These are phyloP conservation scores for Temnothorax unifasciatus DNA, from an alignment of 2,888 invertebrate genomes.

Conservation along the genomic window DNA sequence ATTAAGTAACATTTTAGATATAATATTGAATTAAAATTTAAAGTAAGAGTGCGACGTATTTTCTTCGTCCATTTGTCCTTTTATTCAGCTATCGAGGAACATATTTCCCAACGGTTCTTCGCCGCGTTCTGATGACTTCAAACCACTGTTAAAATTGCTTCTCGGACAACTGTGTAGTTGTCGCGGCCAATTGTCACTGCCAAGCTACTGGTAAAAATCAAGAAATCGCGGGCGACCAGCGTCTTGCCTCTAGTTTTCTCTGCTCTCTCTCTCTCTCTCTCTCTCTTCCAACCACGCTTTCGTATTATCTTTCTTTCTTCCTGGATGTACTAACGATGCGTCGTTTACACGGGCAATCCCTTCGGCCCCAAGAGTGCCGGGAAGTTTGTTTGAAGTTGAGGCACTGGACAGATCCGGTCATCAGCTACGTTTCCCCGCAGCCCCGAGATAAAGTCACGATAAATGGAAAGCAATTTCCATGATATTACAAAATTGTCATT, in stretches of 20 bases:
- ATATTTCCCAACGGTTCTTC: slow-evolving; percentile 15
- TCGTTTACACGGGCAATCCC: slow-evolving; percentile 77
- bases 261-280: not conserved
- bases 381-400: slow-evolving; percentile 78
- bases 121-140: slow-evolving; percentile 20
- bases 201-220: slow-evolving; percentile 19
- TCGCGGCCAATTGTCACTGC: slow-evolving; percentile 64
- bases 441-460: slow-evolving; percentile 23
- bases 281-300: slow-evolving; percentile 13
- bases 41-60: not conserved
- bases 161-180: slow-evolving; percentile 60
- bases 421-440: slow-evolving; percentile 65
- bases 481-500: not conserved
- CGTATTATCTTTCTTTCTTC: slow-evolving; percentile 49
- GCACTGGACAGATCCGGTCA: slow-evolving; percentile 66
- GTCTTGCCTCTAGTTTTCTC: slow-evolving; percentile 26
- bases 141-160: slow-evolving; percentile 56
- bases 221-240: slow-evolving; percentile 30
- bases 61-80: not conserved
- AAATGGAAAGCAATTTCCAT: slow-evolving; percentile 12
- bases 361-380: slow-evolving; percentile 73
- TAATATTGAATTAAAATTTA: not conserved
- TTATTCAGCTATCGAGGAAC: not conserved
- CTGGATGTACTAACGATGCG: slow-evolving; percentile 76
- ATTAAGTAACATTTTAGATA: not conserved